Percentiles rank a stretch among this genome's conserved stretches.
Evolutionary conservation across 1,140 invertebrate genomes (phyloP).

Genomic region (Hermatobates lingyangjiaoensis): DNA sequence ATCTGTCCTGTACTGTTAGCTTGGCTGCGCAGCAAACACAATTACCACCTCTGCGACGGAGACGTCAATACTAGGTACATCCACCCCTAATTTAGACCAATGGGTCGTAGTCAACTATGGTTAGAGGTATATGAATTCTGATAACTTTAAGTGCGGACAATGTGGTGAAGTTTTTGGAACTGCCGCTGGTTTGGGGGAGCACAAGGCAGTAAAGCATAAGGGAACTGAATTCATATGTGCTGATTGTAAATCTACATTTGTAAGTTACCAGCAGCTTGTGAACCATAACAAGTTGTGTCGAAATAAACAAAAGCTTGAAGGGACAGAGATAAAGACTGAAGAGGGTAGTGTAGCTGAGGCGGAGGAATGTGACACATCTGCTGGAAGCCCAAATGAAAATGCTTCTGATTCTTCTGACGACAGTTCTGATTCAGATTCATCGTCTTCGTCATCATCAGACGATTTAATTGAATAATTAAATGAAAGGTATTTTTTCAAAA

Average conservation of each 20-base stretch:
- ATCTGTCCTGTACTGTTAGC: too few species aligned
- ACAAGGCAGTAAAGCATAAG: slow-evolving; percentile 6
- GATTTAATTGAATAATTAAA: too few species aligned
- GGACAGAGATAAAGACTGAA: slow-evolving; percentile 11
- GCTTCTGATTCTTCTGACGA: slow-evolving; percentile 19
- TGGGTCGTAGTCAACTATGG: too few species aligned
- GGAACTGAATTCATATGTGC: slow-evolving; percentile 12
- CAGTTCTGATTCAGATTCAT: neutral
- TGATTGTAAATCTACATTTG: slow-evolving; percentile 11
- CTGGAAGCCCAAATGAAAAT: slow-evolving; percentile 19
- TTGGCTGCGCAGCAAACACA: too few species aligned
- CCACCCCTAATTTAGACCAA: too few species aligned
- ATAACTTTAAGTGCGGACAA: slow-evolving; percentile 13
- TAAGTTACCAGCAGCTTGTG: slow-evolving; percentile 3
- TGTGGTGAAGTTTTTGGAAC: slow-evolving; percentile 10
- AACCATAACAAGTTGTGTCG: slow-evolving; percentile 11
- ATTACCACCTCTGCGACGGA: too few species aligned
- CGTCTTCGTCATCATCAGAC: neutral
- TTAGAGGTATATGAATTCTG: too few species aligned
- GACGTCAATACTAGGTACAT: too few species aligned
- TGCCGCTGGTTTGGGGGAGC: slow-evolving; percentile 1
- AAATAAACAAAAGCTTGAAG: slow-evolving; percentile 13
- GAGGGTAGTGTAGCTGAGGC: neutral
- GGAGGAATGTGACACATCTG: slow-evolving; percentile 4
- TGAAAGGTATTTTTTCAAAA: too few species aligned